phyloP scores from a whole-genome alignment of 1,140 invertebrate genomes.

The Dryas iulia region DNA sequence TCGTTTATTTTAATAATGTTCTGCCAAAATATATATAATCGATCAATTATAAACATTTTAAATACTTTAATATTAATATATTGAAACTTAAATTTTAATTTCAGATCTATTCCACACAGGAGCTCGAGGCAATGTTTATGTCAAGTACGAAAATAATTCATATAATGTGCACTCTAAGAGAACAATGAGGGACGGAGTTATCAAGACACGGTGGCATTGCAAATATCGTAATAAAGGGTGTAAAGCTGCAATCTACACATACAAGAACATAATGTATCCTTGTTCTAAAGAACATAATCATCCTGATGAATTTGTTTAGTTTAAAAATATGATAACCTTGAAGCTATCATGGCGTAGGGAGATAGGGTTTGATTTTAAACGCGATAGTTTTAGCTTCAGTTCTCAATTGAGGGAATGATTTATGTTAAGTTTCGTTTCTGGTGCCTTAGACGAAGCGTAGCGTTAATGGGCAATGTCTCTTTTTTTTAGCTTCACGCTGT shows the following conservation, averaged over 20 bases:
- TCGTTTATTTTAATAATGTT: too few relatives aligned
- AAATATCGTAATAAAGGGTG: slow-evolving; percentile 28
- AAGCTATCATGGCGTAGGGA: too few relatives aligned
- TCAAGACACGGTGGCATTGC: slow-evolving; percentile 36
- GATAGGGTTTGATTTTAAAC: too few relatives aligned
- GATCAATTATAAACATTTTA: neutral
- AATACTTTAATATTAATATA: neutral
- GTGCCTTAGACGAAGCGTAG: too few relatives aligned
- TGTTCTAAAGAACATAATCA: slow-evolving; percentile 1
- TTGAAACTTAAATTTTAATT: neutral
- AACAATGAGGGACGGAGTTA: neutral
- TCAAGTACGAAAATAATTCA: neutral
- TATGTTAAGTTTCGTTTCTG: too few relatives aligned
- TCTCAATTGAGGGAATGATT: too few relatives aligned
- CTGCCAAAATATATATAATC: too few relatives aligned
- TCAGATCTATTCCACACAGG: neutral
- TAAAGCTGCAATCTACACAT: slow-evolving; percentile 30
- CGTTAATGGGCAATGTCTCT: too few relatives aligned
- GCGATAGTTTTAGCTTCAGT: too few relatives aligned
- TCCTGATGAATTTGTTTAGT: neutral
- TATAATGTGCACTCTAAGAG: slow-evolving; percentile 15
- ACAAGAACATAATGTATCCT: slow-evolving; percentile 9
- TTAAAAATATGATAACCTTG: too few relatives aligned
- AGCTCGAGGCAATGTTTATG: neutral
- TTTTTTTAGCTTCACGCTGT: too few relatives aligned